Base-by-base conservation (phyloP, 2,797 vertebrate species). In the Chrysocyon brachyurus region DNA sequence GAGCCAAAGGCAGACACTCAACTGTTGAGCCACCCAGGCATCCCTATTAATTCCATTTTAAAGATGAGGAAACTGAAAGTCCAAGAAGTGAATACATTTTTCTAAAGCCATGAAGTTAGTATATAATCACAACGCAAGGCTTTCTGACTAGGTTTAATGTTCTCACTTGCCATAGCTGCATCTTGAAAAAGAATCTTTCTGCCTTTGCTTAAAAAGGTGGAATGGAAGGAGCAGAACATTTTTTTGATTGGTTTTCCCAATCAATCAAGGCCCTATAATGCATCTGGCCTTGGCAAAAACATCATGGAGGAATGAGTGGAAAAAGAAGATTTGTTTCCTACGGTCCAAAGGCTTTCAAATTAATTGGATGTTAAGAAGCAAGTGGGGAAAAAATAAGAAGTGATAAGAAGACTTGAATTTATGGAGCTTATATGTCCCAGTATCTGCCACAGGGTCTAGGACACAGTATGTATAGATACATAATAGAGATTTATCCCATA, bases 321-420 rank as follows among this genome's bases (percentile, higher is more conserved):
- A 72, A 93, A 83, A 28, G 31, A 63, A 9, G 15, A 90, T 17
- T 92, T 84, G n/a, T 59, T 87, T 85, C 77, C 57, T 87, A 89
- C 6, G 26, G 57, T 95, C 59, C 64, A 33, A 95, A 95, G n/a
- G 24, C 61, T 95, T 97, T 87, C 57, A 54, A 95, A 92, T 87
- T 46, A 96, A 87, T 21, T 83, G 16, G 3, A 22, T 81, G 9
- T 46, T 93, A 90, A 87, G 59, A 95, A 85, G 40, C 36, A 90
- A 81, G 31, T 83, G 19, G 12, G 10, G 5, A 40, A 94, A 49
- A 87, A 66, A 46, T 54, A 56, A 10, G 24, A 31, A 90, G 26
- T 54, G 8, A 77, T 90, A 94, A 64, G 40, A 85, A 57, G 11
- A 68, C 11, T 59, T 79, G 31, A 93, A 90, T 24, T 85, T 73